These are phyloP conservation scores for Natator depressus DNA, from an alignment of 2,113 vertebrate genomes.

Conservation along the genomic window DNA sequence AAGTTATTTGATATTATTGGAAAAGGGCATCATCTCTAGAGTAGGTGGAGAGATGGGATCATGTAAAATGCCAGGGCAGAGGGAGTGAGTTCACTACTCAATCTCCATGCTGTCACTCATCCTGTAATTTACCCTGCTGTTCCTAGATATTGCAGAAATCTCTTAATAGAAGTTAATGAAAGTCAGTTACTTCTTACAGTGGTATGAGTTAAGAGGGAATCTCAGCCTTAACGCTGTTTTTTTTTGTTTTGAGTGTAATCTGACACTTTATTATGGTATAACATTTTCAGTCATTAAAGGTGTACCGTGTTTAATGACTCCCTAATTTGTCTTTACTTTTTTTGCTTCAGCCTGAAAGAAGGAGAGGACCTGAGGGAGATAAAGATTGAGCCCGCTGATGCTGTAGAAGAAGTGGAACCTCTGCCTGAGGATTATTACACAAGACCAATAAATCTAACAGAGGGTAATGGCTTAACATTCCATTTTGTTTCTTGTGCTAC, in stretches of 20 bases:
- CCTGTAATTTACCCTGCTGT: background rate
- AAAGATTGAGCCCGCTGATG: constrained; percentile 93
- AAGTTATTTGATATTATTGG: background rate
- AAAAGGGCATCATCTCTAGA: background rate
- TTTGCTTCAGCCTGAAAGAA: constrained; percentile 89
- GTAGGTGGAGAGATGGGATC: rapidly evolving
- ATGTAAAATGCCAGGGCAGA: background rate
- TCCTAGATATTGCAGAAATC: background rate
- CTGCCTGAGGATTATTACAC: constrained; percentile 97
- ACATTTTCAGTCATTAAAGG: background rate
- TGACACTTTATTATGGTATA: background rate
- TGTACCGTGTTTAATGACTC: rapidly evolving
- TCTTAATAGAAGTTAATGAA: background rate
- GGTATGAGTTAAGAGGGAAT: background rate
- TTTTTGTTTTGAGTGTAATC: background rate
- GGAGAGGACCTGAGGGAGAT: constrained; percentile 98
- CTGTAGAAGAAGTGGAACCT: constrained; percentile 95
- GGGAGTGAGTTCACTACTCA: background rate
- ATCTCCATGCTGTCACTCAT: background rate
- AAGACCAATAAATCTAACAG: constrained; percentile 91
- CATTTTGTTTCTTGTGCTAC: background rate
- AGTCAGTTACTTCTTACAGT: background rate
- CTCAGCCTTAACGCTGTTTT: rapidly evolving
- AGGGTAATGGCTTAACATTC: constrained; percentile 80
- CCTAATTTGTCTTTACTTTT: background rate